These are phyloP conservation scores for Gymnoscopelus braueri DNA, from an alignment of 2,797 vertebrate genomes.

Conservation along the genomic window DNA sequence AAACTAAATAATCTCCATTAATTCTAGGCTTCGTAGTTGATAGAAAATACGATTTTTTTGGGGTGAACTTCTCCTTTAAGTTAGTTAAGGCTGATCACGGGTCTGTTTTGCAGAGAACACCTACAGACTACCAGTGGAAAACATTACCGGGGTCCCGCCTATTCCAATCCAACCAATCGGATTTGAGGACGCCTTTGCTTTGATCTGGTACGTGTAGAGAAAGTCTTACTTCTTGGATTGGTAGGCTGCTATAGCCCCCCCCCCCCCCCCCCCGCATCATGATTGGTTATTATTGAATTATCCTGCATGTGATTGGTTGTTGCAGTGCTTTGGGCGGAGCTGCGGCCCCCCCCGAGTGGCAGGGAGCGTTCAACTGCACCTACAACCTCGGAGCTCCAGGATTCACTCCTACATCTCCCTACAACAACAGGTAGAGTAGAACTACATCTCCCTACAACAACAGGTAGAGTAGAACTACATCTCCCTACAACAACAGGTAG, in stretches of 20 bases:
- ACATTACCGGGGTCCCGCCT: slow-evolving; percentile 82
- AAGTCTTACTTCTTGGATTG: background rate
- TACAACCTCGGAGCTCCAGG: slow-evolving; percentile 87
- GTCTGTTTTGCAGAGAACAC: slow-evolving; percentile 78
- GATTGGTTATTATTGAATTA: background rate
- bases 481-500: slow-evolving; percentile 70
- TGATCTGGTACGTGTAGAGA: slow-evolving; percentile 85
- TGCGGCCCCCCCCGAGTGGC: slow-evolving; percentile 71
- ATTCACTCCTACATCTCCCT: slow-evolving; percentile 66
- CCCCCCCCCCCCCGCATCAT: background rate
- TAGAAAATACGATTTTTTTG: too few relatives aligned
- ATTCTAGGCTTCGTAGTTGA: too few relatives aligned
- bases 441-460: slow-evolving; percentile 38
- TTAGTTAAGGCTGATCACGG: background rate
- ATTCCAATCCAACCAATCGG: slow-evolving; percentile 91
- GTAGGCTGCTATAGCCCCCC: background rate
- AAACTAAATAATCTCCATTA: too few relatives aligned
- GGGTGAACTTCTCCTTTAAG: too few relatives aligned
- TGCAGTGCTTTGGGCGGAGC: slow-evolving; percentile 80
- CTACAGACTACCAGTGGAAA: slow-evolving; percentile 77
- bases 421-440: slow-evolving; percentile 69
- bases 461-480: slow-evolving; percentile 64
- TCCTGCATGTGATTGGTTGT: slow-evolving; percentile 16
- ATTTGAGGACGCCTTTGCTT: slow-evolving; percentile 83
- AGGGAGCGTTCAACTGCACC: slow-evolving; percentile 83